A percentile compares a stretch with the other conserved stretches of the same genome.
Conservation (phyloP, 1,140 invertebrate species). For the Amphibalanus amphitrite region DNA sequence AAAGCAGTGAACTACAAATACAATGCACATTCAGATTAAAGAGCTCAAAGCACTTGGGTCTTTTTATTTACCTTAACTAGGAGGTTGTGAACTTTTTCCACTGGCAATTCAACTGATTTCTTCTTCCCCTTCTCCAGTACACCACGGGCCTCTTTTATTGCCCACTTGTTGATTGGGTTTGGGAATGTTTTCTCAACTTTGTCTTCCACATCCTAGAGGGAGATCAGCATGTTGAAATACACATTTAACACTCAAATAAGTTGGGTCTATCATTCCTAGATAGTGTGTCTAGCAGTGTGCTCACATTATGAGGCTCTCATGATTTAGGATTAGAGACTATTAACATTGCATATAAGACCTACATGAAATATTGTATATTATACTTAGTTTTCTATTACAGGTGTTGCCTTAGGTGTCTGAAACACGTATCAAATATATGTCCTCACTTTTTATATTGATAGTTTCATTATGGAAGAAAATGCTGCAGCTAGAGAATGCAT, state of each 20-base stretch:
- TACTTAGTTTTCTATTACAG: no score
- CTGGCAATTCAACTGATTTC: conserved; percentile 61
- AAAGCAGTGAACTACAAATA: no score
- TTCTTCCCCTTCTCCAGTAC: conserved; percentile 66
- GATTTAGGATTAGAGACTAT: not conserved
- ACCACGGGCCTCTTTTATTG: conserved; percentile 67
- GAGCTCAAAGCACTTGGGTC: no score
- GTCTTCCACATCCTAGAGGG: conserved; percentile 61
- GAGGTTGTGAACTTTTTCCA: conserved; percentile 76
- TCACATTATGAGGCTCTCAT: conserved; percentile 1
- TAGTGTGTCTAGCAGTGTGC: not conserved
- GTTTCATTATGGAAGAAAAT: no score
- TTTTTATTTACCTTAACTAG: conserved; percentile 11
- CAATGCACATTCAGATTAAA: no score
- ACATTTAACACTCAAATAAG: not conserved
- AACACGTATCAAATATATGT: no score
- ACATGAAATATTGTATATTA: no score
- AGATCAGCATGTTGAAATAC: not conserved
- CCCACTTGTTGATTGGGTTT: conserved; percentile 81
- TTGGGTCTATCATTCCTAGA: not conserved
- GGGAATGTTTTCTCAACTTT: conserved; percentile 79
- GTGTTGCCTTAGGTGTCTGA: no score
- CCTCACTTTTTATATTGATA: no score
- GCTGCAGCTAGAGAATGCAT: no score
- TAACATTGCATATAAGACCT: not conserved